phyloP scores from a whole-genome alignment of 2,888 invertebrate genomes.

The Agrypnus murinus region DNA sequence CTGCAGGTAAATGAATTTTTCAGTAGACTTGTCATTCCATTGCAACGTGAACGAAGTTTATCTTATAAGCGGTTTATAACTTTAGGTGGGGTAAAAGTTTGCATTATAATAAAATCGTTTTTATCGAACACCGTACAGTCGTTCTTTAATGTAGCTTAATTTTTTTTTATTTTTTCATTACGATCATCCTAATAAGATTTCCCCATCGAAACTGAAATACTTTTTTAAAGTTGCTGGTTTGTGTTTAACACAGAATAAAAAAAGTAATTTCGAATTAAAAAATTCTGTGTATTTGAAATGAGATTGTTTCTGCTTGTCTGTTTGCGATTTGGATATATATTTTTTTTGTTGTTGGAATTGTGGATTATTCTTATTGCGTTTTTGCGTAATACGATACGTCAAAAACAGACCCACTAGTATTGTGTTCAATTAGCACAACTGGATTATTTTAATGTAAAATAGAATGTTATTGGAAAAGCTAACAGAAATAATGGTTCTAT shows the following conservation, averaged over 20 bases:
- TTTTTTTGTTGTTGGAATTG: not conserved
- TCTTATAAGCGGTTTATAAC: constrained; percentile 27
- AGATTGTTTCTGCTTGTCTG: not conserved
- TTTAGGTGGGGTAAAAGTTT: not conserved
- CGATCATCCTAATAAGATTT: too few relatives aligned
- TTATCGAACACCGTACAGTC: too few relatives aligned
- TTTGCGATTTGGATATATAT: not conserved
- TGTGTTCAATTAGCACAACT: not conserved
- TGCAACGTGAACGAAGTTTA: constrained; percentile 22
- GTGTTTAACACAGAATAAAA: too few relatives aligned
- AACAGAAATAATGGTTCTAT: too few relatives aligned
- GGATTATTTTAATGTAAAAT: not conserved
- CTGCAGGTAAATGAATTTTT: constrained; percentile 32
- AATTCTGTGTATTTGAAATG: not conserved
- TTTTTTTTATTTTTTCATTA: too few relatives aligned
- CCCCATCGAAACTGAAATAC: too few relatives aligned
- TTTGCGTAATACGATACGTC: constrained; percentile 2
- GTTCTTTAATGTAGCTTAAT: too few relatives aligned
- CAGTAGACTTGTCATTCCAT: constrained; percentile 26
- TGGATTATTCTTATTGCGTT: constrained; percentile 6
- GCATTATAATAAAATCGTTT: constrained; percentile 19
- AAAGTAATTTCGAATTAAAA: too few relatives aligned
- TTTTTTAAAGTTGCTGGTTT: too few relatives aligned
- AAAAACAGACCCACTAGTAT: not conserved
- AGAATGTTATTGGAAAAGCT: too few relatives aligned